These are phyloP conservation scores for Cathartes aura DNA, from an alignment of 2,113 vertebrate genomes.

Conservation along the genomic window DNA sequence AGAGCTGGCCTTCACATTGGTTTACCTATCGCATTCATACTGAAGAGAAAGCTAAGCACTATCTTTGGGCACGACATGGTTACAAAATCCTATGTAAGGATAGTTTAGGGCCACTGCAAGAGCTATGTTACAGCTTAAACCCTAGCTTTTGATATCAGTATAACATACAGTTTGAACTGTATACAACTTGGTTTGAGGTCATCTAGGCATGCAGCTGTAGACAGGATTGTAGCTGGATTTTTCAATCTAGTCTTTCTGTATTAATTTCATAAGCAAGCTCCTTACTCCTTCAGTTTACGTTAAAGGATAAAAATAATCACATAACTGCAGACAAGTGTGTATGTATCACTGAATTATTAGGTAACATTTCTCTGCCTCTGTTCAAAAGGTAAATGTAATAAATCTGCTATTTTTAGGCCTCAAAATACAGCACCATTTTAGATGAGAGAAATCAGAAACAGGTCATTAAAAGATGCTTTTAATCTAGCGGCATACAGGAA, in stretches of 20 bases:
- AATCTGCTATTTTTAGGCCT: conserved; percentile 9
- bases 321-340: background rate
- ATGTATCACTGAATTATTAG: conserved; percentile 47
- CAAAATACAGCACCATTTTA: conserved; percentile 12
- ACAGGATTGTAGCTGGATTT: background rate
- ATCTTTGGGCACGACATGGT: background rate
- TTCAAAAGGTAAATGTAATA: conserved; percentile 42
- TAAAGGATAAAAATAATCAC: conserved; percentile 42
- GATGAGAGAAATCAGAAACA: conserved; percentile 40
- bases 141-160: background rate
- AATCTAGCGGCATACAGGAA: conserved; percentile 7
- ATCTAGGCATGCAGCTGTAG: background rate
- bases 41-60: background rate
- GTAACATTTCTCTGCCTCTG: conserved; percentile 43
- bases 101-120: background rate
- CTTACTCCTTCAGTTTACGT: conserved; percentile 37
- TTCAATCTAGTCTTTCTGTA: background rate
- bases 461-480: conserved; percentile 29
- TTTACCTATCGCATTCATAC: background rate
- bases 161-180: background rate
- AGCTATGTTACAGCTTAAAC: background rate
- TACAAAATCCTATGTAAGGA: background rate
- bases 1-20: background rate
- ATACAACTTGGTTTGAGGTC: background rate
- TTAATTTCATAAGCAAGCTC: conserved; percentile 5